A percentile compares a stretch with the other conserved stretches of the same genome.
Conservation (phyloP, 2,888 invertebrate genomes). For the Eurois occulta region DNA sequence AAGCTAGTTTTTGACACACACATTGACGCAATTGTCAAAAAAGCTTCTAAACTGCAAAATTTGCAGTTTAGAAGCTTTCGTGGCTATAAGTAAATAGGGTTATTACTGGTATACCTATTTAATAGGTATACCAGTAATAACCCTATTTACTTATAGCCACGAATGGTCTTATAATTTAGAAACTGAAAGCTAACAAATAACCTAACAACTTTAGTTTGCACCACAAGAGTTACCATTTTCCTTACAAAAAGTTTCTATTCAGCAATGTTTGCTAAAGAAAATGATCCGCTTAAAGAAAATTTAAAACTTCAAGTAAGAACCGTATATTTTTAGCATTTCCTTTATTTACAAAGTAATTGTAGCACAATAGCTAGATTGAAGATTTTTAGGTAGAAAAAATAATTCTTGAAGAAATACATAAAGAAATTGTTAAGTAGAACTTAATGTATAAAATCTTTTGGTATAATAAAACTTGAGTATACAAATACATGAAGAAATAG, state of each 20-base stretch:
- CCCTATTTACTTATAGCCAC: background rate
- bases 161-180: background rate
- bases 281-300: background rate
- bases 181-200: background rate
- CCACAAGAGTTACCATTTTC: background rate
- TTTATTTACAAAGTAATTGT: conserved; percentile 16
- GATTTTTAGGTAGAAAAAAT: conserved; percentile 13
- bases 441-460: too few relatives aligned
- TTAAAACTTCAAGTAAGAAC: background rate
- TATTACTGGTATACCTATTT: too few relatives aligned
- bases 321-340: conserved; percentile 18
- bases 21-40: too few relatives aligned
- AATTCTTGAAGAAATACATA: conserved; percentile 22
- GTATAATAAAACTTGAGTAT: too few relatives aligned
- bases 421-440: background rate
- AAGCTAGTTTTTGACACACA: too few relatives aligned
- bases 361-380: background rate
- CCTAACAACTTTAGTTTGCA: background rate
- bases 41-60: too few relatives aligned
- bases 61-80: too few relatives aligned
- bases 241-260: conserved; percentile 4
- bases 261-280: conserved; percentile 1
- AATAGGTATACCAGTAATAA: too few relatives aligned
- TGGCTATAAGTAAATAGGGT: background rate
- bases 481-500: conserved; percentile 18